phyloP scores from a whole-genome alignment of 2,888 invertebrate genomes.

The Cataglyphis rosenhaueri region DNA sequence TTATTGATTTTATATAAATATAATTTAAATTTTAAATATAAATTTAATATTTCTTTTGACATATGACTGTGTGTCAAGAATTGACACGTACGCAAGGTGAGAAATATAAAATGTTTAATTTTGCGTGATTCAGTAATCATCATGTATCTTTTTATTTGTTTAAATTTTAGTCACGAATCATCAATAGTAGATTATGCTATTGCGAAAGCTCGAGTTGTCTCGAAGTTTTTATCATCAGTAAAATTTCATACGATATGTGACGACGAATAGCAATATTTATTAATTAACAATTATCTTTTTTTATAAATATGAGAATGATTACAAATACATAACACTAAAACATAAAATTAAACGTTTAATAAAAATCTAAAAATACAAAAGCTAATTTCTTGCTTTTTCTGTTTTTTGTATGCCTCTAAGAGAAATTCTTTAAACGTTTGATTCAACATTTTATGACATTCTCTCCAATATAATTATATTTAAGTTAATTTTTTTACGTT shows the following conservation, averaged over 20 bases:
- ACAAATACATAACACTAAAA: not conserved
- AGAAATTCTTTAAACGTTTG: not conserved
- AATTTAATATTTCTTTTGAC: conserved; percentile 26
- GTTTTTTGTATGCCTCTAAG: not conserved
- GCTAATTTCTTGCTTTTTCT: not conserved
- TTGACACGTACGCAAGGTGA: not conserved
- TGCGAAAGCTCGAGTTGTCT: not conserved
- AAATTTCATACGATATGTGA: not conserved
- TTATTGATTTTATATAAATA: conserved; percentile 27
- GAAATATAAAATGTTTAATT: conserved; percentile 28
- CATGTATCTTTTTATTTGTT: conserved; percentile 55
- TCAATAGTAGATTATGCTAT: conserved; percentile 62
- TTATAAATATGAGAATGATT: not conserved
- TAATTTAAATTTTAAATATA: not conserved
- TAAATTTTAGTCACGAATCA: conserved; percentile 70
- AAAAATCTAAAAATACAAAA: not conserved
- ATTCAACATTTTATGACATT: not conserved
- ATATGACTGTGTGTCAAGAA: conserved; percentile 13
- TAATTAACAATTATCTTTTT: not conserved
- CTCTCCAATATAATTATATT: not conserved
- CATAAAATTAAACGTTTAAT: not conserved
- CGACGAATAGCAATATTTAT: not conserved
- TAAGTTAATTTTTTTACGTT: not conserved
- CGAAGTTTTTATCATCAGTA: not conserved
- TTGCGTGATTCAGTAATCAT: conserved; percentile 16